phyloP scores from a whole-genome alignment of 2,888 invertebrate species.

The Cryptus armator region DNA sequence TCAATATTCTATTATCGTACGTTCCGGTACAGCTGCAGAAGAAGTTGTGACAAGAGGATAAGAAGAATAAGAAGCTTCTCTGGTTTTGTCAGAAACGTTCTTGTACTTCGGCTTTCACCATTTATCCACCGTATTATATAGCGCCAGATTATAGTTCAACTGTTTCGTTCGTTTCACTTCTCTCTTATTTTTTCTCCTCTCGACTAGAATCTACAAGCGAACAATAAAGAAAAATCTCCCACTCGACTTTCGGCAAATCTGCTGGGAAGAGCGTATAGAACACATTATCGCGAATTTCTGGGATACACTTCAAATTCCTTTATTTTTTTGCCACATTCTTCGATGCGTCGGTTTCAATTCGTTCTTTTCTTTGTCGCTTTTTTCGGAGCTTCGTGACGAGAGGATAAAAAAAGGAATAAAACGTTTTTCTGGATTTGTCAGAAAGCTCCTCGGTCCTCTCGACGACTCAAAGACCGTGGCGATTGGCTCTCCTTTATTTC shows the following conservation, averaged over 20 bases:
- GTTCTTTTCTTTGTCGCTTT: neutral
- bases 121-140: neutral
- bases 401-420: conserved; percentile 16
- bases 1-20: neutral
- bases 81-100: neutral
- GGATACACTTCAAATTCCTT: conserved; percentile 2
- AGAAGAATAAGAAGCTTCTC: conserved; percentile 12
- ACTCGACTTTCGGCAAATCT: conserved; percentile 46
- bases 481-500: conserved; percentile 20
- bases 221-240: conserved; percentile 28
- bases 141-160: conserved; percentile 1
- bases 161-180: neutral
- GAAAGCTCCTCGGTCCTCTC: conserved; percentile 20
- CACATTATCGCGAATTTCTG: conserved; percentile 13
- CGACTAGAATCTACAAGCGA: conserved; percentile 9
- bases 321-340: conserved; percentile 4
- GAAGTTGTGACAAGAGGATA: conserved; percentile 6
- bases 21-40: neutral
- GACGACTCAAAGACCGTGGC: neutral
- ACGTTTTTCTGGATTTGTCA: conserved; percentile 10
- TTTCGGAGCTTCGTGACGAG: conserved; percentile 14
- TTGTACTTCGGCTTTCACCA: neutral
- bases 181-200: neutral
- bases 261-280: conserved; percentile 15
- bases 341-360: conserved; percentile 4